These are phyloP conservation scores for Lipophrys pholis DNA, from an alignment of 2,113 vertebrate species.

Conservation along the genomic window DNA sequence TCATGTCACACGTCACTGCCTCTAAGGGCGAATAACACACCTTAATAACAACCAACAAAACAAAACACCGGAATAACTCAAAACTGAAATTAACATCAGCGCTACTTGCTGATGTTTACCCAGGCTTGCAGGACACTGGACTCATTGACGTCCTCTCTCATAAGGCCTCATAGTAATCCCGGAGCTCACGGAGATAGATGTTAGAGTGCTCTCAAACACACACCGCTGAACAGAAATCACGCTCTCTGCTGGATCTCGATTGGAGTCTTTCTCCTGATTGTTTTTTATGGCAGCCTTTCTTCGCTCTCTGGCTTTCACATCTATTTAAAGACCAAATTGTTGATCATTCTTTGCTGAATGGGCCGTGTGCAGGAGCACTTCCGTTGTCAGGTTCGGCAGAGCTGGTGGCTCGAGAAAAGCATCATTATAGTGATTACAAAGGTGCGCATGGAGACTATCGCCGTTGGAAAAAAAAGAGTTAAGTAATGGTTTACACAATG, in stretches of 20 bases:
- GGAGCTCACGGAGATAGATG: conserved; percentile 7
- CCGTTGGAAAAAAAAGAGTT: too few relatives aligned
- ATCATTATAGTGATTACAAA: conserved; percentile 6
- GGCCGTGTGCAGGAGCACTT: neutral
- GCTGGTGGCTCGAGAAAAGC: too few relatives aligned
- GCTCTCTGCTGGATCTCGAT: conserved; percentile 24
- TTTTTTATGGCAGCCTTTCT: conserved; percentile 20
- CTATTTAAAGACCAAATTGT: conserved; percentile 32
- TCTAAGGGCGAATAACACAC: too few relatives aligned
- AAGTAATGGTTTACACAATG: neutral
- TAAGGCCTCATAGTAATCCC: neutral
- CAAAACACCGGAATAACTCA: neutral
- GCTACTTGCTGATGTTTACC: neutral
- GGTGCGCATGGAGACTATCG: neutral
- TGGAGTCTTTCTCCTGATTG: conserved; percentile 28
- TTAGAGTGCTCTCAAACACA: neutral
- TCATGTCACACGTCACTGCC: neutral
- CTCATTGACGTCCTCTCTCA: neutral
- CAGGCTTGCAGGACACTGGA: too few relatives aligned
- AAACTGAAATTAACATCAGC: neutral
- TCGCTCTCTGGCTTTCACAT: conserved; percentile 7
- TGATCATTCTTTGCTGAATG: conserved; percentile 8
- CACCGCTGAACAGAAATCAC: conserved; percentile 1
- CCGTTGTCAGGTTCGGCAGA: too few relatives aligned
- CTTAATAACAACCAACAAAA: too few relatives aligned